phyloP scores from a whole-genome alignment of 2,888 invertebrate species.

The Eupsilia transversa region DNA sequence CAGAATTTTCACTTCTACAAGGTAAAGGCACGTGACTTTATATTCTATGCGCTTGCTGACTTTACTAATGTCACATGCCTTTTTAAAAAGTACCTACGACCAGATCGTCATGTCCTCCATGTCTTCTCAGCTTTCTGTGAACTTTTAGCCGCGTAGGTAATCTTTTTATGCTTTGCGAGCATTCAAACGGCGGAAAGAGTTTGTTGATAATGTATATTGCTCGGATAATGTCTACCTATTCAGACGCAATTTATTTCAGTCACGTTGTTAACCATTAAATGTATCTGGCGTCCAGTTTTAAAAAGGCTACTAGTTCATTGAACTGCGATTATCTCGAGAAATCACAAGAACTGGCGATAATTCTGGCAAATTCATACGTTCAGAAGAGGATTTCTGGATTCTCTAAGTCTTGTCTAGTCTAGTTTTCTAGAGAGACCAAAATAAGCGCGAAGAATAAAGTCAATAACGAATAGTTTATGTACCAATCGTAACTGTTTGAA shows the following conservation, averaged over 20 bases:
- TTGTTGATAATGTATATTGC: slow-evolving; percentile 2
- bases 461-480: not conserved
- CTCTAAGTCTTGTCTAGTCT: not conserved
- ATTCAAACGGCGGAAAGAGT: not conserved
- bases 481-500: not conserved
- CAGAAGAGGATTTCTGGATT: not conserved
- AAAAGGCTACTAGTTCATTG: slow-evolving; percentile 28
- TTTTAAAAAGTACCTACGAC: not conserved
- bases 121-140: not conserved
- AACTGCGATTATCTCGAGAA: slow-evolving; percentile 22
- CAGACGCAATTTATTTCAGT: slow-evolving; percentile 36
- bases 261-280: slow-evolving; percentile 5
- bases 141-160: not conserved
- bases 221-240: slow-evolving; percentile 3
- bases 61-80: not conserved
- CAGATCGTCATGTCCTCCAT: not conserved
- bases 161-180: not conserved
- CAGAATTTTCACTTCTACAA: too few species aligned
- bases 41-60: not conserved
- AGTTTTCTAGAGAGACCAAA: slow-evolving; percentile 10
- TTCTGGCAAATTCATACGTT: not conserved
- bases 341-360: slow-evolving; percentile 3
- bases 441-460: not conserved
- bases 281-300: slow-evolving; percentile 14
- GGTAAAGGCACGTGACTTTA: not conserved